Conservation (phyloP, 2,113 vertebrate genomes). For the Acrocephalus arundinaceus region DNA sequence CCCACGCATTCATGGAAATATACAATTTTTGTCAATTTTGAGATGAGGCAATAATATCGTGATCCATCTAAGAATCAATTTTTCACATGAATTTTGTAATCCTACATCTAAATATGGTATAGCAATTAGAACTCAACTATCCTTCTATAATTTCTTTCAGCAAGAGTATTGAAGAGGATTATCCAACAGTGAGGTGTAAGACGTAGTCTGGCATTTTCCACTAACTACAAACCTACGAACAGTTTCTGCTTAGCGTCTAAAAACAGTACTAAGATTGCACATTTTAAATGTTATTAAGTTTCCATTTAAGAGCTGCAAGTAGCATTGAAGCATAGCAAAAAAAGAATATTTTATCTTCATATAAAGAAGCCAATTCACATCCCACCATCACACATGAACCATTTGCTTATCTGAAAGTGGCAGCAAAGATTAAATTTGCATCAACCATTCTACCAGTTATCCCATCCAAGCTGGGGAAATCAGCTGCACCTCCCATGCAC, state of each 20-base stretch:
- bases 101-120: neutral
- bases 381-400: neutral
- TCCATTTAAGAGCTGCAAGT: neutral
- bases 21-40: neutral
- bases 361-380: neutral
- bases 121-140: neutral
- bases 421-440: neutral
- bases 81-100: neutral
- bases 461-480: neutral
- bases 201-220: neutral
- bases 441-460: neutral
- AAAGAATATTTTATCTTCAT: neutral
- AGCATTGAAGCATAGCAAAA: neutral
- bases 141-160: neutral
- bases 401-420: neutral
- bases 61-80: neutral
- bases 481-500: neutral
- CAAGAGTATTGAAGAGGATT: neutral
- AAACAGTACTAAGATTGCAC: neutral
- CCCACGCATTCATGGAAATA: rapidly evolving
- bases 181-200: neutral
- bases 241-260: neutral
- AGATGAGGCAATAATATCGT: neutral
- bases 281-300: neutral
- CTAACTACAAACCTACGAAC: neutral